A percentile compares a stretch with the other conserved stretches of the same genome.
phyloP scores from a whole-genome alignment of 2,888 invertebrate genomes.

The Charanyca ferruginea region DNA sequence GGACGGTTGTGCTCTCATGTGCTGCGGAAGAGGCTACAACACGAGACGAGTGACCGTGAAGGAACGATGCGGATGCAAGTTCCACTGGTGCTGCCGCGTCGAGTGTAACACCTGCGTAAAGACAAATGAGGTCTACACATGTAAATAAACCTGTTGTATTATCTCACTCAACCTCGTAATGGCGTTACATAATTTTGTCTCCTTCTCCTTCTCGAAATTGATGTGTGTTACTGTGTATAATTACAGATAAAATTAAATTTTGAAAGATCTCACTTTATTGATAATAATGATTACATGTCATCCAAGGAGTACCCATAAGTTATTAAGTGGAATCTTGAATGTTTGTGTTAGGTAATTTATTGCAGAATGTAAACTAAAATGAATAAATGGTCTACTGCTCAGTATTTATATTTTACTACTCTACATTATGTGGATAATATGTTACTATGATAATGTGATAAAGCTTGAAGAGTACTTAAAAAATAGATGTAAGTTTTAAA shows the following conservation, averaged over 20 bases:
- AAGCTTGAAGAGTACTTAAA: slow-evolving; percentile 59
- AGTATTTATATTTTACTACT: slow-evolving; percentile 47
- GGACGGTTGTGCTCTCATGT: slow-evolving; percentile 97
- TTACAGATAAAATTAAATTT: slow-evolving; percentile 25
- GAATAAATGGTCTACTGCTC: slow-evolving; percentile 28
- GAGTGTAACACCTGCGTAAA: slow-evolving; percentile 97
- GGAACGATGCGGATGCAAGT: slow-evolving; percentile 98
- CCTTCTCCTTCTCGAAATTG: neutral
- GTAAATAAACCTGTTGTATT: slow-evolving; percentile 92
- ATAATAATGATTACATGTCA: slow-evolving; percentile 6
- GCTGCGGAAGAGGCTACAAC: slow-evolving; percentile 98
- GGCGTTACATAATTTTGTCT: neutral
- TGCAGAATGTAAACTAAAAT: neutral
- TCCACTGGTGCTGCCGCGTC: slow-evolving; percentile 99
- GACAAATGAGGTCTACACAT: slow-evolving; percentile 95
- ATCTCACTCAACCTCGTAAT: neutral
- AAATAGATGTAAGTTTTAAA: slow-evolving; percentile 36
- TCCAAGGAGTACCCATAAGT: slow-evolving; percentile 14
- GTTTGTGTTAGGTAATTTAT: slow-evolving; percentile 30
- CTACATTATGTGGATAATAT: slow-evolving; percentile 23
- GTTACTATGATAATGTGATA: slow-evolving; percentile 46
- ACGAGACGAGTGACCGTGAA: slow-evolving; percentile 94
- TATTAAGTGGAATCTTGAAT: slow-evolving; percentile 16
- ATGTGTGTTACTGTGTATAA: slow-evolving; percentile 7
- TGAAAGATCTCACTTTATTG: slow-evolving; percentile 55